A percentile compares a stretch with the other conserved stretches of the same genome.
These are phyloP conservation scores for Sporophila hypoxantha DNA, from an alignment of 2,113 vertebrate species.

Conservation along the genomic window DNA sequence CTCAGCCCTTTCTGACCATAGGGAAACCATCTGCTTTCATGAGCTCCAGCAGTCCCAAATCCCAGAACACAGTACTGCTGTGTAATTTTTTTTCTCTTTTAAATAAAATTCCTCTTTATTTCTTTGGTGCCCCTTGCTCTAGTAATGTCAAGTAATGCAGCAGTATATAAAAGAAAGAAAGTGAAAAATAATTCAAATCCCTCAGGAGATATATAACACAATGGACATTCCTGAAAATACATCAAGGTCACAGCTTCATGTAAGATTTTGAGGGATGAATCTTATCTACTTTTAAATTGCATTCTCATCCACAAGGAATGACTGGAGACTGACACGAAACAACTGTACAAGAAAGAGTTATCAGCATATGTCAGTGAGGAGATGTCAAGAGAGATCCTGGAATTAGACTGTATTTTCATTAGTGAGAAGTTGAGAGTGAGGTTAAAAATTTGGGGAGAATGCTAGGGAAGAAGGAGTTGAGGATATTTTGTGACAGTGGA, in stretches of 20 bases:
- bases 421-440: background rate
- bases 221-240: background rate
- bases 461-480: background rate
- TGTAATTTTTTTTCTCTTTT: background rate
- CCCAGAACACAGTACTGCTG: background rate
- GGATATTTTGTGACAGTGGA: background rate
- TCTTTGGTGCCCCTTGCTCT: background rate
- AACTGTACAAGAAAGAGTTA: background rate
- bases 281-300: constrained; percentile 27
- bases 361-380: constrained; percentile 22
- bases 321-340: constrained; percentile 4
- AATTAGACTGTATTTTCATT: constrained; percentile 31
- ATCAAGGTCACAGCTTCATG: background rate
- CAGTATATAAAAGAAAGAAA: background rate
- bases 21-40: background rate
- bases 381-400: background rate
- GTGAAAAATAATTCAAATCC: background rate
- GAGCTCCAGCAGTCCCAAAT: background rate
- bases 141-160: background rate
- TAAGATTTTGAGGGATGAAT: background rate
- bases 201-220: background rate
- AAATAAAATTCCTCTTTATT: background rate
- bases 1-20: background rate
- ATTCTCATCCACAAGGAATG: background rate
- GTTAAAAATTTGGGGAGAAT: background rate